Evolutionary conservation across 2,113 vertebrate genomes (phyloP).

Genomic region (Tachysurus fulvidraco): DNA sequence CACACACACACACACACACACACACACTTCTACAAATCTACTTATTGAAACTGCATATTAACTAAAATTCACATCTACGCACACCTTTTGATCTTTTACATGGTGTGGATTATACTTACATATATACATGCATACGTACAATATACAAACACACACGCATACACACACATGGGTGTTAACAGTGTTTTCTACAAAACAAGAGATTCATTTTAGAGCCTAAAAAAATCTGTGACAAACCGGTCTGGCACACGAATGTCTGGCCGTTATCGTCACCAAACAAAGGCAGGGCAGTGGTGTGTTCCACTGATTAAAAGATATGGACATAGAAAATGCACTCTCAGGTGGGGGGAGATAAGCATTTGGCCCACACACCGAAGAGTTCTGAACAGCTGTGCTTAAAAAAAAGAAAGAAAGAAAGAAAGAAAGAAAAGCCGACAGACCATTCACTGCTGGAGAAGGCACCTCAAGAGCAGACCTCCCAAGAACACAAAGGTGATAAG

Average conservation of each 20-base stretch:
- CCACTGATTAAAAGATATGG: conserved; percentile 54
- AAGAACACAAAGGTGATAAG: conserved; percentile 49
- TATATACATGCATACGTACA: no score
- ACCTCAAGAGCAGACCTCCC: conserved; percentile 52
- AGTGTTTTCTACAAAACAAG: background rate
- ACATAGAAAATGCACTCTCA: conserved; percentile 49
- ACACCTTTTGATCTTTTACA: background rate
- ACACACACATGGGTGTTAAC: background rate
- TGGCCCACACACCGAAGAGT: conserved; percentile 50
- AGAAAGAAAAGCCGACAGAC: conserved; percentile 23
- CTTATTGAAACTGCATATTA: background rate
- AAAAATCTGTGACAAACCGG: conserved; percentile 41
- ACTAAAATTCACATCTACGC: background rate
- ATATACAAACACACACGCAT: no score
- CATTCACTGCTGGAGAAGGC: conserved; percentile 25
- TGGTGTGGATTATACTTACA: background rate
- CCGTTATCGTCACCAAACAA: conserved; percentile 43
- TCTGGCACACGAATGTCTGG: conserved; percentile 39
- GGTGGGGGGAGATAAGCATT: conserved; percentile 50
- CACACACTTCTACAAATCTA: background rate
- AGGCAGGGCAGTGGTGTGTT: conserved; percentile 41
- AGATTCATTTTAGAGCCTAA: conserved; percentile 11
- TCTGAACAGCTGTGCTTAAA: conserved; percentile 35
- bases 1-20: conserved; percentile 1
- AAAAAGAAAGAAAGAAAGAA: background rate